Conservation (phyloP, 2,797 vertebrate species). For the Dromococcyx pavoninus region DNA sequence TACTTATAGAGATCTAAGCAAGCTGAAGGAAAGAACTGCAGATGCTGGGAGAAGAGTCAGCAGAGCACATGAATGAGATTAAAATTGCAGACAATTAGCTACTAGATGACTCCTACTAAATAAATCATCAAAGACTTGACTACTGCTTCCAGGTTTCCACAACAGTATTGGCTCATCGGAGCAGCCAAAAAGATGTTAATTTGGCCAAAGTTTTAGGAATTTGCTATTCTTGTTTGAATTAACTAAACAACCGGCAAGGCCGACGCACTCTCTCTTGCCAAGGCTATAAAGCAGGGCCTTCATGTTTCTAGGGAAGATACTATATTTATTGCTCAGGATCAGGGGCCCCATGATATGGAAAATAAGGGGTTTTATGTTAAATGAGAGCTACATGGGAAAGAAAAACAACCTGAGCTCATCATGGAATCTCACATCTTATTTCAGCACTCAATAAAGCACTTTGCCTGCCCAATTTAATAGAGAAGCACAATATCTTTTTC, state of each 20-base stretch:
- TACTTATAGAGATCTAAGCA: not conserved
- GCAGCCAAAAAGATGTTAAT: slow-evolving; percentile 17
- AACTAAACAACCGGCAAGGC: slow-evolving; percentile 7
- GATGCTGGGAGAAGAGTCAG: slow-evolving; percentile 31
- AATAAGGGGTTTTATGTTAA: slow-evolving; percentile 3
- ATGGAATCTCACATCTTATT: not conserved
- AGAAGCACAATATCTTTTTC: not conserved
- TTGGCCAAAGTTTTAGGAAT: slow-evolving; percentile 40
- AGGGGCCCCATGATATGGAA: not conserved
- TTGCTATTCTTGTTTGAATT: slow-evolving; percentile 41
- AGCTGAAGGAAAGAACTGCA: slow-evolving; percentile 35
- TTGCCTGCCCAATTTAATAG: not conserved
- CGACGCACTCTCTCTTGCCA: not conserved
- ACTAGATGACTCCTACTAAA: slow-evolving; percentile 67
- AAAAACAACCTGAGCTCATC: slow-evolving; percentile 12
- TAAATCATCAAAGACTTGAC: slow-evolving; percentile 67
- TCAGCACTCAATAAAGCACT: not conserved
- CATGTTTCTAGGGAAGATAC: not conserved
- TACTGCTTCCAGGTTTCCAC: slow-evolving; percentile 51
- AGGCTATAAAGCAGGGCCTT: not conserved
- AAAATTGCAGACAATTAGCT: slow-evolving; percentile 66
- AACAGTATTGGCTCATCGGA: not conserved
- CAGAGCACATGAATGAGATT: slow-evolving; percentile 53
- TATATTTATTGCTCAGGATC: slow-evolving; percentile 11
- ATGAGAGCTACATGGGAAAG: not conserved